phyloP scores from a whole-genome alignment of 2,888 invertebrate species.

The Eurytoma californica region DNA sequence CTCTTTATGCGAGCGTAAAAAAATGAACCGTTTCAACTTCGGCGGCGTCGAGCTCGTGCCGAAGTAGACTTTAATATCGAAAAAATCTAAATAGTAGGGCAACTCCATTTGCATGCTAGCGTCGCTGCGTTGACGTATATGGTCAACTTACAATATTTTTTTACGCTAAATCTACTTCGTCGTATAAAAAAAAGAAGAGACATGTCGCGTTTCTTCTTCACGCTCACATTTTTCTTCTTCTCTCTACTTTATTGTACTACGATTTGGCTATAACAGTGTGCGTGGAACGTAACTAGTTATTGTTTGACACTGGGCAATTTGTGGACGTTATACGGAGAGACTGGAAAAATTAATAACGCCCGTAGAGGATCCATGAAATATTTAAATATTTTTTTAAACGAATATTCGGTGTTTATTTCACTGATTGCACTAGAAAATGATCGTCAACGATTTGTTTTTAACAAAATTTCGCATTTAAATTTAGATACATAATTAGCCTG shows the following conservation, averaged over 20 bases:
- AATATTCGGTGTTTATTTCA: slow-evolving; percentile 5
- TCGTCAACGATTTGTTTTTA: too few species aligned
- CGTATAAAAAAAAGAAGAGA: slow-evolving; percentile 41
- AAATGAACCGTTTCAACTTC: neutral
- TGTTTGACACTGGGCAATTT: slow-evolving; percentile 64
- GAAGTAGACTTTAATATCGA: neutral
- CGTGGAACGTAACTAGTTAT: slow-evolving; percentile 64
- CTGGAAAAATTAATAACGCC: slow-evolving; percentile 19
- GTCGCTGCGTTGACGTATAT: slow-evolving; percentile 22
- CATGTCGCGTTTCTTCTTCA: slow-evolving; percentile 29
- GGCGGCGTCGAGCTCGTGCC: slow-evolving; percentile 12
- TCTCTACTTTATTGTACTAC: slow-evolving; percentile 68
- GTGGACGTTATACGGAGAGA: slow-evolving; percentile 45
- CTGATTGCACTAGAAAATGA: slow-evolving; percentile 15
- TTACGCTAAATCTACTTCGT: slow-evolving; percentile 37
- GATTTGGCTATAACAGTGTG: slow-evolving; percentile 69
- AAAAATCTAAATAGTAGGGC: neutral
- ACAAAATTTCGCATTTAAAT: too few species aligned
- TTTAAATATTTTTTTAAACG: neutral
- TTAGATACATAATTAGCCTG: too few species aligned
- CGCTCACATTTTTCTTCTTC: slow-evolving; percentile 33
- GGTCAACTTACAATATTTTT: slow-evolving; percentile 38
- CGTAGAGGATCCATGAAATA: slow-evolving; percentile 26
- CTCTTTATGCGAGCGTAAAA: neutral
- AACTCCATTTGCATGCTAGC: slow-evolving; percentile 11